Percentiles rank a stretch among this genome's conserved stretches.
Evolutionary conservation across 2,797 vertebrate genomes (phyloP).

Genomic region (Amblyraja radiata): DNA sequence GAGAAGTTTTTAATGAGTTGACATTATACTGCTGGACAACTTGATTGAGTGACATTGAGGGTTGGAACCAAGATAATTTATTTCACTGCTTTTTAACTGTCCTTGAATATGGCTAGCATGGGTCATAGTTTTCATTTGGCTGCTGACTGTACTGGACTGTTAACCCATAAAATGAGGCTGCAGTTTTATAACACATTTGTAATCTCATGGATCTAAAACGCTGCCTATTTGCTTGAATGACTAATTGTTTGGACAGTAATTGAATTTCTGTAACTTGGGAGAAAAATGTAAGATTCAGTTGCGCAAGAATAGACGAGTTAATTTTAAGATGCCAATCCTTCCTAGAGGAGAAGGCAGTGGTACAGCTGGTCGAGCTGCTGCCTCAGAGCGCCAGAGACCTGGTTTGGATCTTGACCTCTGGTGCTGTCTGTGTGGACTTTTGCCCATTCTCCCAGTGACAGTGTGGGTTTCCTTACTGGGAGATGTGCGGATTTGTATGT

Average conservation of each 20-base stretch:
- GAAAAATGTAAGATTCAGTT: not conserved
- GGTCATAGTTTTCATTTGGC: not conserved
- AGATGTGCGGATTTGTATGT: too few relatives aligned
- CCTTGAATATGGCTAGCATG: not conserved
- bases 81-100: not conserved
- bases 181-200: not conserved
- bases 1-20: not conserved
- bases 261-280: not conserved
- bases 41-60: not conserved
- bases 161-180: not conserved
- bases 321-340: not conserved
- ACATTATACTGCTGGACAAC: too few relatives aligned
- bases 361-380: too few relatives aligned
- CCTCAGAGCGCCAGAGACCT: too few relatives aligned
- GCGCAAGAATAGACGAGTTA: not conserved
- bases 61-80: not conserved
- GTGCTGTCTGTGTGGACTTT: too few relatives aligned
- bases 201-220: not conserved
- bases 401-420: too few relatives aligned
- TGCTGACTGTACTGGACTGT: not conserved
- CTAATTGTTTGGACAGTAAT: not conserved
- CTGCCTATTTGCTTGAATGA: not conserved
- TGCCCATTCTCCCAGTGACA: too few relatives aligned
- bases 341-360: too few relatives aligned
- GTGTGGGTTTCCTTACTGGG: too few relatives aligned